These are phyloP conservation scores for Lycopodina hypogea DNA, from an alignment of 37 sponge, comb jelly and placozoan genomes.

Conservation along the genomic window DNA sequence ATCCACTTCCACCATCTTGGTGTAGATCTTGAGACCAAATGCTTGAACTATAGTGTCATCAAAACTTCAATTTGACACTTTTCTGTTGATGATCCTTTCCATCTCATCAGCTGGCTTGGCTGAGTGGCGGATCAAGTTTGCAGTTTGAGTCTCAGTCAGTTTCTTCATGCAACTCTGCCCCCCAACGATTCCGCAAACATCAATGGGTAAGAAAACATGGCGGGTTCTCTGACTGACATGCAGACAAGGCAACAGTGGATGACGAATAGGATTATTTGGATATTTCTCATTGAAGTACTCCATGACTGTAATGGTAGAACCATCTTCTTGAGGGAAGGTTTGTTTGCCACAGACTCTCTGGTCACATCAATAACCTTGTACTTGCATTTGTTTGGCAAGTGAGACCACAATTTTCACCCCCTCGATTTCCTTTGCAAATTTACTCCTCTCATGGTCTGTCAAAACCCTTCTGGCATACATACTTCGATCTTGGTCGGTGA, in stretches of 20 bases:
- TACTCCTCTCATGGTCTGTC: slow-evolving; percentile 21
- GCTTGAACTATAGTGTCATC: too few species aligned
- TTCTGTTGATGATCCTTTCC: slow-evolving; percentile 7
- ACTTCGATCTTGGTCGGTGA: slow-evolving; percentile 1
- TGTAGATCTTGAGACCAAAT: too few species aligned
- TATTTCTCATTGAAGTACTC: slow-evolving; percentile 57
- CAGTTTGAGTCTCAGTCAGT: too few species aligned
- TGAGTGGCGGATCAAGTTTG: slow-evolving; percentile 60
- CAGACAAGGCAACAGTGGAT: slow-evolving; percentile 63
- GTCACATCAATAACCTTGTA: slow-evolving; percentile 33
- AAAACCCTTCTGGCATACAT: neutral
- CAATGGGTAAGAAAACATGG: slow-evolving; percentile 60
- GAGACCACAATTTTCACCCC: slow-evolving; percentile 58
- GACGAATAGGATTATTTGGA: slow-evolving; percentile 16
- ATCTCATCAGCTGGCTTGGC: slow-evolving; percentile 59
- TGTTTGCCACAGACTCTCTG: too few species aligned
- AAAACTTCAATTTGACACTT: too few species aligned
- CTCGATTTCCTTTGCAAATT: too few species aligned
- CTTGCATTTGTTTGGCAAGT: slow-evolving; percentile 42
- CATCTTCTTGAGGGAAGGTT: too few species aligned
- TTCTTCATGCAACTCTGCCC: slow-evolving; percentile 67
- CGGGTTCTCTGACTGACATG: too few species aligned
- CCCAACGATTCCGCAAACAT: slow-evolving; percentile 58
- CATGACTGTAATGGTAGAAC: slow-evolving; percentile 27
- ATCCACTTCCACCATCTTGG: too few species aligned